Conservation (phyloP, 1,140 invertebrate species). For the Drosophila pruinosa region DNA sequence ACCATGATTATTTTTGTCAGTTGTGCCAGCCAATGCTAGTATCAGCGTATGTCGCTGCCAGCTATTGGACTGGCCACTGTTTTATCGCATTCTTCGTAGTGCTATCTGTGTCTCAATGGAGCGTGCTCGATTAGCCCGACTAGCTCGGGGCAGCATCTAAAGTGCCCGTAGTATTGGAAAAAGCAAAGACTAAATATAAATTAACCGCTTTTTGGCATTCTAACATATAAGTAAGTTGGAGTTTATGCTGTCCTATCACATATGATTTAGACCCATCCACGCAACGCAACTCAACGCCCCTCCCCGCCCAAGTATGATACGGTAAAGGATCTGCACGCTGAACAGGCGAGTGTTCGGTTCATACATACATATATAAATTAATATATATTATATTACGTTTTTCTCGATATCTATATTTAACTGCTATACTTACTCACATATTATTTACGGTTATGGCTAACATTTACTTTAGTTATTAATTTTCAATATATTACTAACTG, state of each 20-base stretch:
- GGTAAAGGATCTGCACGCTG: background rate
- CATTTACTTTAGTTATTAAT: conserved; percentile 53
- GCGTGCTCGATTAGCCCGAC: conserved; percentile 17
- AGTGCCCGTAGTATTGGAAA: conserved; percentile 62
- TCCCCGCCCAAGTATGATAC: background rate
- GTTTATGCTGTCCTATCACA: no score
- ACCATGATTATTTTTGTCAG: background rate
- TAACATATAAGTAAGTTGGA: no score
- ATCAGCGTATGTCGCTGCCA: background rate
- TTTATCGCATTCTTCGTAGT: conserved; percentile 69
- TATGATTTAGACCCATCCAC: background rate
- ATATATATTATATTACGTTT: conserved; percentile 1
- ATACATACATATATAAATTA: background rate
- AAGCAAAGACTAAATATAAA: conserved; percentile 38
- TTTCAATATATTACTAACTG: conserved; percentile 37
- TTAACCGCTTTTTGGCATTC: no score
- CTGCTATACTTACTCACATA: conserved; percentile 20
- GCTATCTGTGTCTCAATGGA: conserved; percentile 78
- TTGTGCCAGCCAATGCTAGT: background rate
- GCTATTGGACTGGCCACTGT: conserved; percentile 4
- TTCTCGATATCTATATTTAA: background rate
- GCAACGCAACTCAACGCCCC: no score
- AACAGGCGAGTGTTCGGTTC: no score
- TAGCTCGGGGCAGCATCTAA: conserved; percentile 56
- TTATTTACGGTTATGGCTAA: conserved; percentile 32